phyloP scores from a whole-genome alignment of 2,113 vertebrate genomes.

The Phocoena sinus region DNA sequence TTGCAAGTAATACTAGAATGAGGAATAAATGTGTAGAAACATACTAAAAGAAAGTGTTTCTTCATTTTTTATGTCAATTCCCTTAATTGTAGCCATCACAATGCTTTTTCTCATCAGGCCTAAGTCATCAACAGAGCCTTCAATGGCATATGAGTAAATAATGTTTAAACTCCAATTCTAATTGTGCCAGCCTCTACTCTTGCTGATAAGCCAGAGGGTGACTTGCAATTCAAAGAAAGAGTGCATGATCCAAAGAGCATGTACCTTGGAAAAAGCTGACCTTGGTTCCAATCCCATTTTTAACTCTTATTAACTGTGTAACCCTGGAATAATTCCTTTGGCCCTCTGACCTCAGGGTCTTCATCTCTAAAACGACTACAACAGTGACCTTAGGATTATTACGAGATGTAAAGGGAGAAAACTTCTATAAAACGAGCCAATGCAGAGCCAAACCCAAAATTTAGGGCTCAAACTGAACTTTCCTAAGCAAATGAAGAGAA shows the following conservation, averaged over 20 bases:
- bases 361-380: neutral
- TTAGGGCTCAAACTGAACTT: neutral
- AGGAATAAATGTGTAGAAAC: neutral
- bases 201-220: neutral
- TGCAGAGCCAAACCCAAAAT: neutral
- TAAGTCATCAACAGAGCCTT: neutral
- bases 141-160: neutral
- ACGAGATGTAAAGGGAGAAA: neutral
- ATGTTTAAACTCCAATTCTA: neutral
- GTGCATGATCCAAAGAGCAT: neutral
- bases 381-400: neutral
- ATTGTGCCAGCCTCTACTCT: neutral
- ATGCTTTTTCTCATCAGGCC: neutral
- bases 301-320: neutral
- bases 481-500: accelerated
- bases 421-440: neutral
- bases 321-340: neutral
- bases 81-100: neutral
- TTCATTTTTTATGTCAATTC: neutral
- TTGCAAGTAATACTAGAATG: neutral
- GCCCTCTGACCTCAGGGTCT: neutral
- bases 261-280: neutral
- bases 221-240: neutral
- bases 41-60: neutral
- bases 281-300: neutral